Percentiles rank a stretch among this genome's conserved stretches.
phyloP scores from a whole-genome alignment of 2,113 vertebrate genomes.

The Pristiophorus japonicus region DNA sequence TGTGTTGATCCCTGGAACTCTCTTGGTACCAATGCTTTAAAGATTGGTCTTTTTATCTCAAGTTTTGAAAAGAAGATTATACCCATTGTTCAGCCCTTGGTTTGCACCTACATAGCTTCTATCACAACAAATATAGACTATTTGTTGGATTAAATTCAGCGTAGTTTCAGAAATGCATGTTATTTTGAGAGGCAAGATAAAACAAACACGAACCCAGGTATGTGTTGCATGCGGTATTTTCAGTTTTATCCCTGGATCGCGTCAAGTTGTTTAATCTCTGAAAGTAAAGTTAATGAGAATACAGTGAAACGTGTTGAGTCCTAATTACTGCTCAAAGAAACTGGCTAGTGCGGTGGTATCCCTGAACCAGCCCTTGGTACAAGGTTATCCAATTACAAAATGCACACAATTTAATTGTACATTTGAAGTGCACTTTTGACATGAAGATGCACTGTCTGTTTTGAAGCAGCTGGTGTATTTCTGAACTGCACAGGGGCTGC shows the following conservation, averaged over 20 bases:
- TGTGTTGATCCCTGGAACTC: neutral
- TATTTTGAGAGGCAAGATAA: neutral
- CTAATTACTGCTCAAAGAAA: neutral
- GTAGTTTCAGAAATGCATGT: neutral
- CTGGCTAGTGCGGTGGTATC: neutral
- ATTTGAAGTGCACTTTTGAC: neutral
- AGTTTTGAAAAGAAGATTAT: neutral
- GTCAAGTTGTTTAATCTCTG: neutral
- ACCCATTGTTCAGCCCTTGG: neutral
- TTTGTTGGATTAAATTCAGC: neutral
- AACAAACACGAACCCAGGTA: neutral
- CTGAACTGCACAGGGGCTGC: neutral
- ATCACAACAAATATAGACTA: neutral
- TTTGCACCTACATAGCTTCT: neutral
- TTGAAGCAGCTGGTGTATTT: neutral
- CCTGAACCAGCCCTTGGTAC: neutral
- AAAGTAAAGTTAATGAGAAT: neutral
- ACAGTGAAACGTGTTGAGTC: neutral
- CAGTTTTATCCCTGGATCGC: neutral
- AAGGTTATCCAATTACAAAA: neutral
- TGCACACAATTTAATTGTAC: neutral
- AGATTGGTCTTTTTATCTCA: neutral
- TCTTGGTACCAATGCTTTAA: neutral
- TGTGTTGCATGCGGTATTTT: neutral
- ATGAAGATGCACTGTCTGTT: neutral